Base-by-base conservation (phyloP, 92 coral and sea anemone genomes). In the Zoanthus gigantus region DNA sequence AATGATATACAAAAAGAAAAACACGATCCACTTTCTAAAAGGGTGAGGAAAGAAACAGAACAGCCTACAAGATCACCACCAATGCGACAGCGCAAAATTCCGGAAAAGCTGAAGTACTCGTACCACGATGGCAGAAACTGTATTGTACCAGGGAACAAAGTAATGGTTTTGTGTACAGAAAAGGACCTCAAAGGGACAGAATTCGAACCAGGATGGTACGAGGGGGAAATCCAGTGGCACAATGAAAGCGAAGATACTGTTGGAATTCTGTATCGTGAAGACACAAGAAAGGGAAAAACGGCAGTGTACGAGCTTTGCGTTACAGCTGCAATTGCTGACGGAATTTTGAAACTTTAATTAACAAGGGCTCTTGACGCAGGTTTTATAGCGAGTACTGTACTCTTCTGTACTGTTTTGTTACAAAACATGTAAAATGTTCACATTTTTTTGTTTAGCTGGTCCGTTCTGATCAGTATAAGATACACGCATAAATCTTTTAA, bases 201-300 rank as follows among this genome's bases (percentile, higher is more conserved):
- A 37, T 85, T 84, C 42, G 69, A 57, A 68, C 88, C 73, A 13
- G 88, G 82, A 32, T 85, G 88, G 88, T 85, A 85, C 5, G 72
- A 74, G 45, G 88, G 88, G n/a, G 74, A 85, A n/a, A 72, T 74
- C 44, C 88, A 85, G 48, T 85, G 88, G 88, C 31, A 29, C 72
- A 34, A 85, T 23, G 82, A 72, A 15, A 76, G 75, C 69, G 34
- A 74, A 6, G 73, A 85, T 69, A 85, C 88, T 8, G 88, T 84
- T 72, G 88, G 88, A 15, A 73, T 84, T 56, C 81, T 84, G 23
- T 84, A 84, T 67, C 81, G 82, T 30, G 73, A 85, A 85, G 88
- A 85, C 17, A 31, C 78, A 69, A 56, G 18, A 74, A 85, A 37
- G 53, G 81, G 88, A n/a, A 74, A 74, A 74, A n/a, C 73, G 42